phyloP scores from a whole-genome alignment of 2,113 vertebrate species.

The Halcyon malimbica region DNA sequence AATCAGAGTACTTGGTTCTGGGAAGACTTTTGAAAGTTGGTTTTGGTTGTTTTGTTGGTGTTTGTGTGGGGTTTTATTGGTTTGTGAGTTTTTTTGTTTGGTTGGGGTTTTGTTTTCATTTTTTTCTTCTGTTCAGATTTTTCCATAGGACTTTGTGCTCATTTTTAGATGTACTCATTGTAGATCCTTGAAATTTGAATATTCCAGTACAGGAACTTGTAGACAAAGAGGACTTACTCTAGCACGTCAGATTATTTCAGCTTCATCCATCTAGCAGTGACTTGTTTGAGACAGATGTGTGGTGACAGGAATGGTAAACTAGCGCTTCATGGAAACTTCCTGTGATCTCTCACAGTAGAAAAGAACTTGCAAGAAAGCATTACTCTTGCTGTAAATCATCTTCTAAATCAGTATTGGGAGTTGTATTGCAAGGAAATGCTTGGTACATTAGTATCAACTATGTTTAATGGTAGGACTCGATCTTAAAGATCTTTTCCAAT shows the following conservation, averaged over 20 bases:
- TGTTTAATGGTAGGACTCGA: background rate
- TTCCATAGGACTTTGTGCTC: background rate
- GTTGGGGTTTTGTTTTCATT: background rate
- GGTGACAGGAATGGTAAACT: background rate
- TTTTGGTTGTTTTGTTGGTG: no score
- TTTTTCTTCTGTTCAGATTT: background rate
- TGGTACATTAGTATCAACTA: background rate
- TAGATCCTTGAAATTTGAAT: background rate
- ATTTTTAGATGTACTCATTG: background rate
- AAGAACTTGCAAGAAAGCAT: background rate
- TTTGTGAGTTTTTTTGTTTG: no score
- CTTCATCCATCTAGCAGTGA: background rate
- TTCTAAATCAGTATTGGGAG: background rate
- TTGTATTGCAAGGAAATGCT: background rate
- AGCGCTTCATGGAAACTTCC: background rate
- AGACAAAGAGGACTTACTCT: background rate
- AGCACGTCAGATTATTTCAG: background rate
- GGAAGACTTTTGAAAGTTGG: background rate
- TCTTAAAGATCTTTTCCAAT: background rate
- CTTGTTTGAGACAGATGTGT: accelerated
- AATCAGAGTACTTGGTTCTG: background rate
- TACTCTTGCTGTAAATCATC: background rate
- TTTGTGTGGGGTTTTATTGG: no score
- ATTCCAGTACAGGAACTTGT: background rate
- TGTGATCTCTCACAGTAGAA: background rate